Evolutionary conservation across 2,888 invertebrate species (phyloP).

Genomic region (Taphrorychus bicolor): DNA sequence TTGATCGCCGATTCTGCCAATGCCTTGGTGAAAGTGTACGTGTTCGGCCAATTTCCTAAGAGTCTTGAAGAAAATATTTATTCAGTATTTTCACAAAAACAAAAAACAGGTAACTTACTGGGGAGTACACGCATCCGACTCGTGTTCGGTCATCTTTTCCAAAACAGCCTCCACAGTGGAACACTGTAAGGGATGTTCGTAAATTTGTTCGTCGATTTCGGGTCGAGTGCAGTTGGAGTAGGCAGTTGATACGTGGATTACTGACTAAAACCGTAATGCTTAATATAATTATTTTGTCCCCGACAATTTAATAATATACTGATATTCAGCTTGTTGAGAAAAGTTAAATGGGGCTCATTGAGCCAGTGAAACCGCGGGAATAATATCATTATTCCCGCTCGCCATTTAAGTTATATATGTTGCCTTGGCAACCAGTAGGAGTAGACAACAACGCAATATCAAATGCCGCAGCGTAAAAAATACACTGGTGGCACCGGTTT

Average conservation of each 20-base stretch:
- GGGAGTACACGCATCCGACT: conserved; percentile 50
- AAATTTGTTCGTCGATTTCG: conserved; percentile 73
- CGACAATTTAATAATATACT: no score
- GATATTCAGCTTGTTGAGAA: no score
- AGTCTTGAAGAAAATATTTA: conserved; percentile 17
- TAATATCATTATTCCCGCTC: no score
- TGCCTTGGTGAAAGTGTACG: conserved; percentile 88
- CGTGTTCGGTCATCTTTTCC: conserved; percentile 53
- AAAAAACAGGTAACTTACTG: conserved; percentile 64
- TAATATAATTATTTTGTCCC: no score
- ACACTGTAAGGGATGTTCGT: conserved; percentile 66
- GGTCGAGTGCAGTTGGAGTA: conserved; percentile 75
- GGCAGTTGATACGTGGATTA: conserved; percentile 83
- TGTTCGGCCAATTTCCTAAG: conserved; percentile 73
- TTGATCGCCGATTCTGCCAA: conserved; percentile 76
- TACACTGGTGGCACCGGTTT: no score
- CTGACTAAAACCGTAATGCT: conserved; percentile 61
- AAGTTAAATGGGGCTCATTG: no score
- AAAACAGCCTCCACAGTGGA: conserved; percentile 60
- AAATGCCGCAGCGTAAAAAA: no score
- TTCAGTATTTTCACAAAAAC: neutral
- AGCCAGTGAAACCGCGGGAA: no score
- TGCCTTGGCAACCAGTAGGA: no score
- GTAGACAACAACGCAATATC: no score
- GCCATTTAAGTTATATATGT: no score